Base-by-base conservation (phyloP, 2,797 vertebrate species). In the Rhyacichthys aspro region DNA sequence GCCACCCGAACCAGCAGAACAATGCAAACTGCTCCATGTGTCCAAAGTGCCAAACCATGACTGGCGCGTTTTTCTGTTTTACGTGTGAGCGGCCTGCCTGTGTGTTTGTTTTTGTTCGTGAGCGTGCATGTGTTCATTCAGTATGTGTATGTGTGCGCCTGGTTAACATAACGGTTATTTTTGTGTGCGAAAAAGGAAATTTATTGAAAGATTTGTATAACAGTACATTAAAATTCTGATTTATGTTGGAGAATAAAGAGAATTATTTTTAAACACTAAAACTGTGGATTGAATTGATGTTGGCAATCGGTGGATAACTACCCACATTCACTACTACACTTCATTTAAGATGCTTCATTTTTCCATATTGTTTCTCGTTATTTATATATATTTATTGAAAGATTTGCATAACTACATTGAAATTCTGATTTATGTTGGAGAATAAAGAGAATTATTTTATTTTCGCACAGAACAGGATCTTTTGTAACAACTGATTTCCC, bases 21-120 rank as follows among this genome's bases (percentile, higher is more conserved):
- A 91, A 89, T 93, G 89, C 90, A 91, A 92, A 87, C 76, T 78
- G 81, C 84, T 90, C 81, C 82, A 84, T 76, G 78, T 84, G 87
- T 91, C 88, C 88, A 87, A 91, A 92, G 92, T 94, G 92, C 93
- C 93, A 93, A 92, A 92, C 82, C 77, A 78, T 56, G 60, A 77
- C 73, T 78, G 86, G 86, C 86, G 69, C 87, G 76, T 86, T 60
- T 78, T 85, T 45, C 75, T 79, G 67, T 66, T 68, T 47, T 32
- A 8, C 43, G 39, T 44, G 38, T 55, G 53, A 55, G 42, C 15
- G 23, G 53, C 39, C 23, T 43, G 39, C 18, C 19, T 55, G 17
- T 28, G 38, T 41, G 57, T 41, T 45, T 47, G 18, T 39, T 37
- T 43, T 34, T 17, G 41, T 11, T 18, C n/a, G 53, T 54, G 63